phyloP scores from a whole-genome alignment of 2,888 invertebrate genomes.

The Rhagophthalmus giganteus region DNA sequence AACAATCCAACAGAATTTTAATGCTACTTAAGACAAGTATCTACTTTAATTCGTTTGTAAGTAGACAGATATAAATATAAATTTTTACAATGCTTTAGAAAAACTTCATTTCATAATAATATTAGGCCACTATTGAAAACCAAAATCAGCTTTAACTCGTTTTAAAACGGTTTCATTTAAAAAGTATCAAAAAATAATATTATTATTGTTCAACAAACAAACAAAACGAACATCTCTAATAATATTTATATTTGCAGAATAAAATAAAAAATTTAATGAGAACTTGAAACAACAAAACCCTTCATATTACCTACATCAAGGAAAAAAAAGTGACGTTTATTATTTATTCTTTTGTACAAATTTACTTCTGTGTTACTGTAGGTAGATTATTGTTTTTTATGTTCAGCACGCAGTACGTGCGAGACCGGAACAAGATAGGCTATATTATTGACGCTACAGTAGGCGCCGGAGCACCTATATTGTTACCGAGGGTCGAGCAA shows the following conservation, averaged over 20 bases:
- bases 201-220: not conserved
- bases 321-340: not conserved
- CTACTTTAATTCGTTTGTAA: too few species aligned
- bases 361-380: not conserved
- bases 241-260: not conserved
- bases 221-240: not conserved
- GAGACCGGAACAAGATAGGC: constrained; percentile 24
- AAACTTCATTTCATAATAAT: too few species aligned
- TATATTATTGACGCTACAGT: constrained; percentile 23
- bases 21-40: too few species aligned
- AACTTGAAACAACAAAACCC: too few species aligned
- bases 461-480: constrained; percentile 23
- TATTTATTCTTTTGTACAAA: constrained; percentile 1
- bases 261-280: too few species aligned
- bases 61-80: too few species aligned
- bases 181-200: not conserved
- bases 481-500: constrained; percentile 32
- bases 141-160: too few species aligned
- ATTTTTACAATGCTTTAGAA: too few species aligned
- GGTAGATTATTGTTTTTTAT: constrained; percentile 21
- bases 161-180: not conserved
- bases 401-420: constrained; percentile 15
- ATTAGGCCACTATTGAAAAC: too few species aligned
- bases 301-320: too few species aligned
- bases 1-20: too few species aligned